These are phyloP conservation scores for Brachyistius frenatus DNA, from an alignment of 2,113 vertebrate species.

Conservation along the genomic window DNA sequence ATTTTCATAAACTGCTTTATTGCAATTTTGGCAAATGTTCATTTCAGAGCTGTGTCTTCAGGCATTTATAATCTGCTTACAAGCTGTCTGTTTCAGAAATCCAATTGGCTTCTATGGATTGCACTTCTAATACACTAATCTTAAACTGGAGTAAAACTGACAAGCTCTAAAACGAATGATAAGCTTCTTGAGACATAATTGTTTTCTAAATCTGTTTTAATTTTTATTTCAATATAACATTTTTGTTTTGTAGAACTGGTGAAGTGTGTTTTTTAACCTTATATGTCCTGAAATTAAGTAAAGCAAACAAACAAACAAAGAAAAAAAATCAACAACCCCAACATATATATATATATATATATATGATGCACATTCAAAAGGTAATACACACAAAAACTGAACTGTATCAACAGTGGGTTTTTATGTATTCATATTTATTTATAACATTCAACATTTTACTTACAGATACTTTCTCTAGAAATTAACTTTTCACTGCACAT, in stretches of 20 bases:
- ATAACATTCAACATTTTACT: conserved; percentile 80
- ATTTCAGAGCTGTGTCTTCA: conserved; percentile 6
- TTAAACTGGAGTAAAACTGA: not conserved
- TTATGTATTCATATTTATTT: conserved; percentile 79
- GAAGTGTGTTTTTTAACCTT: too few relatives aligned
- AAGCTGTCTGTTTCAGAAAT: conserved; percentile 10
- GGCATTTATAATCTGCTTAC: conserved; percentile 36
- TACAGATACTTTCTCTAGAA: conserved; percentile 86
- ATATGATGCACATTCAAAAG: too few relatives aligned
- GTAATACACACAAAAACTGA: not conserved
- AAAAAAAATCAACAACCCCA: too few relatives aligned
- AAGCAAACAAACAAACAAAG: too few relatives aligned
- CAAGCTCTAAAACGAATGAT: conserved; percentile 4
- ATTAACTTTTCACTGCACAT: conserved; percentile 87
- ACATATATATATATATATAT: too few relatives aligned
- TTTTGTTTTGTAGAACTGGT: not conserved
- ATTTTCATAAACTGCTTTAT: conserved; percentile 3
- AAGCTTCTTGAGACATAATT: not conserved
- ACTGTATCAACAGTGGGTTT: conserved; percentile 27
- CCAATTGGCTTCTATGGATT: conserved; percentile 9
- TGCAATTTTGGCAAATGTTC: conserved; percentile 34
- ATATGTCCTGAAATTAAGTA: too few relatives aligned
- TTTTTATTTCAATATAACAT: not conserved
- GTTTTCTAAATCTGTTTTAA: conserved; percentile 6
- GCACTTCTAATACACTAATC: not conserved